Conservation (phyloP, 2,113 vertebrate genomes). For the Boulengeromyrus knoepffleri region DNA sequence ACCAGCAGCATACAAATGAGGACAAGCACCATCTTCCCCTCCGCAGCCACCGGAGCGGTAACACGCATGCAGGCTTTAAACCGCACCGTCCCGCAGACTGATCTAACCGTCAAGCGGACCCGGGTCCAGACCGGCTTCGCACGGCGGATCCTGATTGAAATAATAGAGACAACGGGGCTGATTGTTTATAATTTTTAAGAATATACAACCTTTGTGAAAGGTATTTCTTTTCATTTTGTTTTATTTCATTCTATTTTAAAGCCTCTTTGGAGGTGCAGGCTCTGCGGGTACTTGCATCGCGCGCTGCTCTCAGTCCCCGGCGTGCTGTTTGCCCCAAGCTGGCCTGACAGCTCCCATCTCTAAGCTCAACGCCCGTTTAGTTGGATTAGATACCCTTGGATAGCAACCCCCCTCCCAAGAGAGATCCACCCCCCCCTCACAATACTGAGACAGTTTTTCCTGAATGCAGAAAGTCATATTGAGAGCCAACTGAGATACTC, state of each 20-base stretch:
- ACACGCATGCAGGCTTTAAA: neutral
- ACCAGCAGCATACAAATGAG: slow-evolving; percentile 8
- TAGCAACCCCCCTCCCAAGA: neutral
- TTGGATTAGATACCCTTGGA: slow-evolving; percentile 9
- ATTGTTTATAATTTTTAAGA: neutral
- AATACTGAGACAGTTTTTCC: slow-evolving; percentile 13
- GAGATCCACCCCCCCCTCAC: neutral
- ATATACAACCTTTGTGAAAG: neutral
- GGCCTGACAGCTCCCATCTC: slow-evolving; percentile 18
- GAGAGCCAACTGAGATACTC: neutral
- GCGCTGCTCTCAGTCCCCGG: neutral
- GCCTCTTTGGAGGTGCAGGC: neutral
- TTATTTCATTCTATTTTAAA: neutral
- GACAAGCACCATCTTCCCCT: neutral
- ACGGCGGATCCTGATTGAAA: neutral
- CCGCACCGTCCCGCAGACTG: neutral
- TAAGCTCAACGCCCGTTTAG: slow-evolving; percentile 5
- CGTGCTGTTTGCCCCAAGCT: neutral
- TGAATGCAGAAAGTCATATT: neutral
- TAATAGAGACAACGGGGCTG: neutral
- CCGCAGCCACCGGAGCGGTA: neutral
- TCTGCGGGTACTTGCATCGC: neutral
- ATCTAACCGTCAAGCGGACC: neutral
- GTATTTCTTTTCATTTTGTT: neutral
- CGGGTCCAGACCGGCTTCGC: neutral